Evolutionary conservation across 2,113 vertebrate genomes (phyloP), one percentile per base, ranked within the genome.

Genomic region (Jaculus jaculus): DNA sequence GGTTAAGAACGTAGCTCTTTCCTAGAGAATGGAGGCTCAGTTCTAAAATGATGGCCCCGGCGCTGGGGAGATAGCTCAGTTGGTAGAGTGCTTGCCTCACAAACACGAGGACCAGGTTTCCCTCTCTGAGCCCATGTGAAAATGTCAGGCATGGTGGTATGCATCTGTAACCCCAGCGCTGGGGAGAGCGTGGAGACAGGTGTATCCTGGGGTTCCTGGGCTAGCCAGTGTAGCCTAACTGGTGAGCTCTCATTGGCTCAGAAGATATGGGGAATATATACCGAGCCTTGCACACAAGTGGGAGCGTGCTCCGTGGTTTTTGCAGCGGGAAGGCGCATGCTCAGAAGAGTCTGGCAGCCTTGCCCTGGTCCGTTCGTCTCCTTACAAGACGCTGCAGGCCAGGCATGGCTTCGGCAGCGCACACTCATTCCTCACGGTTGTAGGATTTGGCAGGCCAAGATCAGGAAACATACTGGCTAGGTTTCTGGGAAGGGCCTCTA

Each of bases 311-410:
- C 71, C 0, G 0, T 7, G 13, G 13, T 32, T 71, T 20, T 20
- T 0, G n/a, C 21, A 23, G 71, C 75, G 6, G 77, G 61, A 30
- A 39, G 32, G 32, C 9, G 0, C 2, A 0, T 3, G 23, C 16
- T 81, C 42, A 32, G 9, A 71, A 79, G 68, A 26, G 17, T 0
- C 32, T 32, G 28, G 34, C 28, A n/a, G 6, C 42, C 63, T 54
- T 9, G 30, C 18, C 61, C 4, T 7, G 8, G 26, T 3, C 71
- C 18, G 21, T 24, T 1, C 2, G 30, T 24, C 1, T 9, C 3
- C 32, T 9, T 28, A 18, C 17, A 0, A 3, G 80, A 9, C 2
- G 2, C 37, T 18, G 3, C 4, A 1, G 74, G 7, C 11, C 21
- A n/a, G 73, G 42, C 42, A 8, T 16, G 32, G 11, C 30, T 60